phyloP scores from a whole-genome alignment of 2,888 invertebrate species.

The Embidobia sp. region DNA sequence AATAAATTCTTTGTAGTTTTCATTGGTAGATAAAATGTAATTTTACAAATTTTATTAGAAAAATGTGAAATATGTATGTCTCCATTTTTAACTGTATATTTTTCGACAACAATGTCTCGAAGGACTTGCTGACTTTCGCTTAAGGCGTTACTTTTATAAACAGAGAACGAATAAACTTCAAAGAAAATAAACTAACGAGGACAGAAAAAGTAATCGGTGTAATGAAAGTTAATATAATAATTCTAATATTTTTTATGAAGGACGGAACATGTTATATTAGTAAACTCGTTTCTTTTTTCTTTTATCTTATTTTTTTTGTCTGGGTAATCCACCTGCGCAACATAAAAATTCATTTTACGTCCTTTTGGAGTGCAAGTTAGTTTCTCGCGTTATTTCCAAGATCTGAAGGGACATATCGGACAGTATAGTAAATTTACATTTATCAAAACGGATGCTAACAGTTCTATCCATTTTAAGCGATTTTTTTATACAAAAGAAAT shows the following conservation, averaged over 20 bases:
- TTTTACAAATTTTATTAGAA: no score
- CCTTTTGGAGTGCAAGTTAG: not conserved
- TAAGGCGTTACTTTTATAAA: slow-evolving; percentile 20
- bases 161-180: slow-evolving; percentile 16
- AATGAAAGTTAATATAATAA: slow-evolving; percentile 34
- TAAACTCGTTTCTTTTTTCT: not conserved
- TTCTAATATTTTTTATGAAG: slow-evolving; percentile 32
- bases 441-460: no score
- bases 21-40: no score
- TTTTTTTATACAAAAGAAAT: no score
- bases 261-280: slow-evolving; percentile 7
- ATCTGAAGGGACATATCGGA: no score
- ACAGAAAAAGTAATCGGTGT: slow-evolving; percentile 8
- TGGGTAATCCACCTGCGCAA: not conserved
- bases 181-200: not conserved
- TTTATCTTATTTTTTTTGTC: no score
- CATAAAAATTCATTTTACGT: slow-evolving; percentile 12
- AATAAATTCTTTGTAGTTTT: no score
- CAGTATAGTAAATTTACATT: no score
- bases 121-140: slow-evolving; percentile 3
- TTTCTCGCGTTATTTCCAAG: slow-evolving; percentile 1
- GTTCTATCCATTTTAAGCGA: no score
- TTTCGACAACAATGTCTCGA: not conserved
- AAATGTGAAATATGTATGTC: no score
- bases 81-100: not conserved